A percentile compares a stretch with the other conserved stretches of the same genome.
phyloP scores from a whole-genome alignment of 2,888 invertebrate genomes.

The Sturmia bella region DNA sequence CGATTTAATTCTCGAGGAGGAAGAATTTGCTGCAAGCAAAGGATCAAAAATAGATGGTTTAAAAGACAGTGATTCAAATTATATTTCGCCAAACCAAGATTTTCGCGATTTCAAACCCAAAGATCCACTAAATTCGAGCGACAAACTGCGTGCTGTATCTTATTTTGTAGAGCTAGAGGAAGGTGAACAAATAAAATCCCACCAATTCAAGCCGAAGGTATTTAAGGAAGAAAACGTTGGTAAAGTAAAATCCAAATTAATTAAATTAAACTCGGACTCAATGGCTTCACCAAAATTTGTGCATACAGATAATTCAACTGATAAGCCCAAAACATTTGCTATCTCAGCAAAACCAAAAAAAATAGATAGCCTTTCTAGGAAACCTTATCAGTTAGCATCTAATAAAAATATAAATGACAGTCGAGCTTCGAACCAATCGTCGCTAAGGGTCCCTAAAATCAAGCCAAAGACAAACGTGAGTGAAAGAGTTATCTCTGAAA shows the following conservation, averaged over 20 bases:
- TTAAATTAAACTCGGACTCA: neutral
- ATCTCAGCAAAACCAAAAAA: neutral
- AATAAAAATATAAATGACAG: neutral
- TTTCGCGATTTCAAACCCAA: neutral
- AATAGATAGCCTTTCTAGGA: neutral
- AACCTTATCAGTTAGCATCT: neutral
- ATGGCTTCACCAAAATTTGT: neutral
- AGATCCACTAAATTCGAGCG: constrained; percentile 3
- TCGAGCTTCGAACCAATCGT: neutral
- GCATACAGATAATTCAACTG: neutral
- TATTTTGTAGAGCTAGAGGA: constrained; percentile 59
- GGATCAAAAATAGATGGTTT: neutral
- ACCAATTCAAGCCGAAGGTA: neutral
- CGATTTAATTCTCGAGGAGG: no score
- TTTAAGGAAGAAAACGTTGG: neutral
- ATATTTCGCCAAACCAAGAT: neutral
- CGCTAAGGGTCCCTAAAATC: constrained; percentile 6
- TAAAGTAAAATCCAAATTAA: neutral
- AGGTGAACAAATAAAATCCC: constrained; percentile 5
- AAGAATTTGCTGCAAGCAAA: neutral
- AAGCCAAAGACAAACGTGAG: neutral
- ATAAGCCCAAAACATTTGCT: neutral
- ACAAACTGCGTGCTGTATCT: constrained; percentile 42
- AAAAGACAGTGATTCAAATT: neutral
- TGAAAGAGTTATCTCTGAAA: constrained; percentile 52